Percentiles rank a stretch among this genome's conserved stretches.
Conservation (phyloP, 2,113 vertebrate species). For the Chloropsis hardwickii region DNA sequence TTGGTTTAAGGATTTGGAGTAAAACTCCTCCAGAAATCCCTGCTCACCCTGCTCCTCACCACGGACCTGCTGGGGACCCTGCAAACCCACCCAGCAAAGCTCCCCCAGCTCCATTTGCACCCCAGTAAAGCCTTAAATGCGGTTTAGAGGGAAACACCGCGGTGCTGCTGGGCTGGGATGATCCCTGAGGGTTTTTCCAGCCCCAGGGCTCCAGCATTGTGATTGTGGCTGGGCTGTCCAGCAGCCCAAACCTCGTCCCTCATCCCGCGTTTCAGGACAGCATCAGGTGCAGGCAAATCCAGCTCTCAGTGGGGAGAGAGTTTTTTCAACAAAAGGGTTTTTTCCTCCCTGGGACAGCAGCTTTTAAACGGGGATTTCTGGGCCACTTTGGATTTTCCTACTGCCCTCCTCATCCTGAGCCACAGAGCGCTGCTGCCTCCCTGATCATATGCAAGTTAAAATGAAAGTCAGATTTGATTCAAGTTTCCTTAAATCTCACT, state of each 20-base stretch:
- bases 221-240: accelerated
- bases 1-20: background rate
- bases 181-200: background rate
- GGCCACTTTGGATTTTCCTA: background rate
- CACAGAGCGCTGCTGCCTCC: background rate
- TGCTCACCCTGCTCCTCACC: background rate
- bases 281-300: background rate
- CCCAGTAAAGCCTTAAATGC: accelerated
- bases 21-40: background rate
- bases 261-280: accelerated
- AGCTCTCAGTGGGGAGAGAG: background rate
- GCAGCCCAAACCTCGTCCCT: background rate
- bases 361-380: background rate
- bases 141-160: accelerated
- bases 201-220: accelerated
- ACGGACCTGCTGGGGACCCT: accelerated
- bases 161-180: background rate
- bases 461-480: constrained; percentile 44
- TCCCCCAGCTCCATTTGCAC: background rate
- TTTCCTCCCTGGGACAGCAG: background rate
- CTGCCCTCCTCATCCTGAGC: background rate
- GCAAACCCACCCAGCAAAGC: background rate
- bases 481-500: constrained; percentile 39
- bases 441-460: background rate
- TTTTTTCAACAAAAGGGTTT: background rate